Evolutionary conservation across 2,888 invertebrate species (phyloP).

Genomic region (Drosophila algonquin): DNA sequence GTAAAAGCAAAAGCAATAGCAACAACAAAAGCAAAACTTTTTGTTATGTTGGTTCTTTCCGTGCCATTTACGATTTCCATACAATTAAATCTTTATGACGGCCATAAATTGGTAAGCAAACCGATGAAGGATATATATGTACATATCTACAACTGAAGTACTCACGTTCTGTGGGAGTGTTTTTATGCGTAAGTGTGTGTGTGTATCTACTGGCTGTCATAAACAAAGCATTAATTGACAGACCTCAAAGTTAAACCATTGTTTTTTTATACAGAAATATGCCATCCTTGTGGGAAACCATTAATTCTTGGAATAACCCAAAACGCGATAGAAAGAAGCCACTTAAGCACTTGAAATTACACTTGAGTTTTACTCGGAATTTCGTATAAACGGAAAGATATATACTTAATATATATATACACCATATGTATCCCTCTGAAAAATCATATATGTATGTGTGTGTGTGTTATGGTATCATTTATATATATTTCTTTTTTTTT

Average conservation of each 20-base stretch:
- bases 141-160: slow-evolving; percentile 32
- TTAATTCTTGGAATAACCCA: neutral
- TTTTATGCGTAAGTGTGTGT: neutral
- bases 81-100: slow-evolving; percentile 78
- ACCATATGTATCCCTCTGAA: too few species aligned
- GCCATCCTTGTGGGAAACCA: neutral
- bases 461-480: slow-evolving; percentile 44
- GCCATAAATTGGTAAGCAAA: slow-evolving; percentile 46
- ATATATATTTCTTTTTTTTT: slow-evolving; percentile 15
- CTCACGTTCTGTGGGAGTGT: neutral
- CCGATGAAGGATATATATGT: slow-evolving; percentile 26
- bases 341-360: slow-evolving; percentile 22
- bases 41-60: slow-evolving; percentile 53
- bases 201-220: slow-evolving; percentile 28
- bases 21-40: slow-evolving; percentile 31
- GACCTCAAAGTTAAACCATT: slow-evolving; percentile 11
- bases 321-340: neutral
- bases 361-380: slow-evolving; percentile 12
- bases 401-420: too few species aligned
- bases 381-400: neutral
- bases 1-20: slow-evolving; percentile 45
- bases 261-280: neutral
- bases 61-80: slow-evolving; percentile 79
- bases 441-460: neutral
- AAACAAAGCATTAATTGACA: slow-evolving; percentile 24